These are phyloP conservation scores for Hesperophylax magnus DNA, from an alignment of 1,140 invertebrate species.

Conservation along the genomic window DNA sequence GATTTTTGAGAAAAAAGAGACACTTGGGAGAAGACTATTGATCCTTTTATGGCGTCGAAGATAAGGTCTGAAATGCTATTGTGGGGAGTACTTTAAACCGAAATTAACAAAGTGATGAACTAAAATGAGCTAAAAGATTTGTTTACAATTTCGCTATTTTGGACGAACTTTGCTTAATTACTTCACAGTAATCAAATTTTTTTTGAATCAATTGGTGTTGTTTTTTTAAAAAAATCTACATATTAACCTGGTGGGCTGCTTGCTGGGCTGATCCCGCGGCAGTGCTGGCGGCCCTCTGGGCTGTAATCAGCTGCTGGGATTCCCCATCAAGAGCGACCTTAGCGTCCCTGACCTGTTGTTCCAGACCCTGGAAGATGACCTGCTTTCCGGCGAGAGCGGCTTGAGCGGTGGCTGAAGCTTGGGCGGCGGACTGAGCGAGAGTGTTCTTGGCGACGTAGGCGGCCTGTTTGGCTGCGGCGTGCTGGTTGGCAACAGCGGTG, in stretches of 20 bases:
- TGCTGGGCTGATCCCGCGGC: conserved; percentile 77
- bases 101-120: no score
- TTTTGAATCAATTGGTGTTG: no score
- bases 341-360: conserved; percentile 78
- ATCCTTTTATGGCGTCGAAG: no score
- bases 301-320: conserved; percentile 77
- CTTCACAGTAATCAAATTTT: no score
- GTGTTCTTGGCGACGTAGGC: conserved; percentile 81
- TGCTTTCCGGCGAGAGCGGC: conserved; percentile 79
- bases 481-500: conserved; percentile 76
- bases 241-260: conserved; percentile 75
- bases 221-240: no score
- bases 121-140: no score
- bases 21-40: no score
- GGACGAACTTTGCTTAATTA: no score
- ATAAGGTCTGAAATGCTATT: no score
- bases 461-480: conserved; percentile 76
- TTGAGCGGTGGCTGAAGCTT: conserved; percentile 78
- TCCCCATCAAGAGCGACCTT: conserved; percentile 75
- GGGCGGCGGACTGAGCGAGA: conserved; percentile 77
- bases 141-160: no score
- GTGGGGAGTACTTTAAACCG: no score
- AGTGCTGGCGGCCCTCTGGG: conserved; percentile 75
- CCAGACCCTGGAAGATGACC: conserved; percentile 75
- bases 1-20: no score